Evolutionary conservation across 2,797 vertebrate species (phyloP), one percentile per base, ranked within the genome.

Genomic region (Tachyglossus aculeatus): DNA sequence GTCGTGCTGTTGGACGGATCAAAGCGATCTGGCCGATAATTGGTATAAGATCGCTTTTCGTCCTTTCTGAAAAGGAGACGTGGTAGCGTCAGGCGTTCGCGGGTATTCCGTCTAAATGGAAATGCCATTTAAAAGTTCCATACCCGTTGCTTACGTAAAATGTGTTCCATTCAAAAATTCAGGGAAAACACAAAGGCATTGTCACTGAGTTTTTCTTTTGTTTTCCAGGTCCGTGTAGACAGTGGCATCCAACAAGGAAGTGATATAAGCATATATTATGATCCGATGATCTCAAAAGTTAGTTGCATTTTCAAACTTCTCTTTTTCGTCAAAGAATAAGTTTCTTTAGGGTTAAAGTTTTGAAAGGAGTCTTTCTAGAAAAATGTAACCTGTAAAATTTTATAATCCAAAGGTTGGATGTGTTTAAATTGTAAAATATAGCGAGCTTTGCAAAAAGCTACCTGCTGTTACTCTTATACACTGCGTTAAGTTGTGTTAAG

Each of bases 251-350:
- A 98, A 61, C 97, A 99, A 89, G 98, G 98, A 92, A 99, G 97
- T 90, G 97, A 99, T 77, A 98, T 99, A 90, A 98, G 96, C 88
- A 99, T 99, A 89, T 99, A 98, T 89, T 99, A 99, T 80, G 98
- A 99, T 78, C 97, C 98, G 47, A 99, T 99, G 97, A 99, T 99
- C 88, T 99, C 97, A 39, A 99, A 99, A 95, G 98, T 99, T 77
- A 93, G 93, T 90, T 74, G 29, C 6, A 69, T 78, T 84, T 68
- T 29, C 76, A 63, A 37, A 50, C 7, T 32, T 18, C 3, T 19
- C n/a, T n/a, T n/a, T n/a, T n/a, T n/a, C n/a, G n/a, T n/a, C n/a
- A n/a, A n/a, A n/a, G n/a, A n/a, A n/a, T n/a, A n/a, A n/a, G n/a
- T n/a, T n/a, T n/a, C n/a, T n/a, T n/a, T n/a, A n/a, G n/a, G n/a